phyloP scores from a whole-genome alignment of 2,888 invertebrate genomes.

The Notodonta ziczac region DNA sequence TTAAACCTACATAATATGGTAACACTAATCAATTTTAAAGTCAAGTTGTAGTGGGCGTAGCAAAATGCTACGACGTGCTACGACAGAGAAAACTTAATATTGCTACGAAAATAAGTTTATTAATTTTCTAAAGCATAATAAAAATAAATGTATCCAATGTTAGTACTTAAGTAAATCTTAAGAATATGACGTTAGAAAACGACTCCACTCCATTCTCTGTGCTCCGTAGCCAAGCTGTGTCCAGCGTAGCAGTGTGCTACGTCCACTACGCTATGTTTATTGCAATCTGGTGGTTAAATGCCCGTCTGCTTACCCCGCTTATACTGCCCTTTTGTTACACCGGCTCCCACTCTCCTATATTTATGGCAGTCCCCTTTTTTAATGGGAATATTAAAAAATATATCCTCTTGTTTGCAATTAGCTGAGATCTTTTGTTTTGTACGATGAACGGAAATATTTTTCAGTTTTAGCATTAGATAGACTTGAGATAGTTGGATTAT shows the following conservation, averaged over 20 bases:
- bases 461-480: too few relatives aligned
- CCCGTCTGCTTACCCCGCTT: constrained; percentile 73
- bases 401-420: constrained; percentile 12
- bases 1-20: too few relatives aligned
- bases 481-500: too few relatives aligned
- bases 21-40: neutral
- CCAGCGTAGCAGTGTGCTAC: constrained; percentile 68
- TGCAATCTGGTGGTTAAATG: constrained; percentile 81
- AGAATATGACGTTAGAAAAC: constrained; percentile 3
- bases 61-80: neutral
- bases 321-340: constrained; percentile 67
- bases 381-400: constrained; percentile 31
- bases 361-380: constrained; percentile 42
- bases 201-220: constrained; percentile 52
- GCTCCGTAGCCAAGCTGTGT: constrained; percentile 69
- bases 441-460: too few relatives aligned
- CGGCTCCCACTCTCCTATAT: constrained; percentile 52
- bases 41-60: neutral
- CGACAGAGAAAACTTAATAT: constrained; percentile 1
- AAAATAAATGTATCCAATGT: too few relatives aligned
- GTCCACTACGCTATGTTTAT: constrained; percentile 79
- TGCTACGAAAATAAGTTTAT: too few relatives aligned
- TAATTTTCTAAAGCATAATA: too few relatives aligned
- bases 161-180: too few relatives aligned
- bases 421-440: neutral